These are phyloP conservation scores for Enteromius thamalakanensis DNA, from an alignment of 2,797 vertebrate genomes.

Conservation along the genomic window DNA sequence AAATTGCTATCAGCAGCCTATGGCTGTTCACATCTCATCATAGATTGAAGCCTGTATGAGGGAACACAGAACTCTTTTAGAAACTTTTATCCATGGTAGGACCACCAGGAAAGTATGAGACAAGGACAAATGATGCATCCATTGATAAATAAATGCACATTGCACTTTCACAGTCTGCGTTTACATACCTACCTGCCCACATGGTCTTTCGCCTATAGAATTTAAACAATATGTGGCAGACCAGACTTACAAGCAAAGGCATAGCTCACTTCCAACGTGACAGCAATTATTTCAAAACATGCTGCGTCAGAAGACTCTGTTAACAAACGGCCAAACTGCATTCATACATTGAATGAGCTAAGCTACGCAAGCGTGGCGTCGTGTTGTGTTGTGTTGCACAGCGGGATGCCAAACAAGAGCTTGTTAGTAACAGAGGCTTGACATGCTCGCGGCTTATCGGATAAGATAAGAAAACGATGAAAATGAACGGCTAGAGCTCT, in stretches of 20 bases:
- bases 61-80: slow-evolving; percentile 40
- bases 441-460: slow-evolving; percentile 34
- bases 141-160: slow-evolving; percentile 40
- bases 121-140: slow-evolving; percentile 41
- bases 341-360: slow-evolving; percentile 36
- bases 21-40: background rate
- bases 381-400: slow-evolving; percentile 54
- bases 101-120: slow-evolving; percentile 37
- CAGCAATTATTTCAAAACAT: slow-evolving; percentile 19
- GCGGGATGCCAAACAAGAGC: slow-evolving; percentile 54
- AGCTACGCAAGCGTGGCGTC: slow-evolving; percentile 25
- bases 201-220: slow-evolving; percentile 28
- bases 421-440: slow-evolving; percentile 41
- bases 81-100: slow-evolving; percentile 20
- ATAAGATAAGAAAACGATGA: slow-evolving; percentile 36
- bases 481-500: background rate
- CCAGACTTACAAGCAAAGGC: background rate
- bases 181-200: slow-evolving; percentile 27
- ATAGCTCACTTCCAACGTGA: background rate
- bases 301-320: slow-evolving; percentile 33
- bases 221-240: slow-evolving; percentile 20
- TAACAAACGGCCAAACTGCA: slow-evolving; percentile 12
- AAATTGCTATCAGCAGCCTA: background rate
- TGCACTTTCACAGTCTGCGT: background rate
- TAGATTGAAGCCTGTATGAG: background rate